Evolutionary conservation across 2,113 vertebrate genomes (phyloP).

Genomic region (Onychorhynchus coronatus): DNA sequence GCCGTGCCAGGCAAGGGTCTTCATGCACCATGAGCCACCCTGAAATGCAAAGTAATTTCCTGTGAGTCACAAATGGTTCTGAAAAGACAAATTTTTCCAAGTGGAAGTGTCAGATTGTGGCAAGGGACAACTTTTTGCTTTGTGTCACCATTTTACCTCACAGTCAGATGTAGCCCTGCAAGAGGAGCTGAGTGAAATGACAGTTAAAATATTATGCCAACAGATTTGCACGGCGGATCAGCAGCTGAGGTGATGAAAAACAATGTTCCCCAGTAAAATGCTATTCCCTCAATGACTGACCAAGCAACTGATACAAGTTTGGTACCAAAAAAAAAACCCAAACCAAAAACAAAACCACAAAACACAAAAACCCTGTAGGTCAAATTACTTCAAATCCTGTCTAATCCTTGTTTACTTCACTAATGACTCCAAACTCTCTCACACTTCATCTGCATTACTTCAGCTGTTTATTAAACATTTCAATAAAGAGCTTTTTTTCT

Average conservation of each 20-base stretch:
- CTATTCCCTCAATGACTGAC: background rate
- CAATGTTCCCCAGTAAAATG: background rate
- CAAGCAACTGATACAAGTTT: background rate
- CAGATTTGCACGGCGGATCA: accelerated
- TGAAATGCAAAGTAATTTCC: background rate
- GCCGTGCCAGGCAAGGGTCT: background rate
- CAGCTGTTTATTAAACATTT: background rate
- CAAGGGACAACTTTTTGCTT: background rate
- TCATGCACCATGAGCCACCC: background rate
- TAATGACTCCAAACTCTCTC: background rate
- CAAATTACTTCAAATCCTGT: background rate
- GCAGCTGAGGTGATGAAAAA: background rate
- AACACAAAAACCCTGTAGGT: background rate
- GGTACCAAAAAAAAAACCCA: background rate
- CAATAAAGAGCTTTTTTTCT: background rate
- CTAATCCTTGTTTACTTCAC: background rate
- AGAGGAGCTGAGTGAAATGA: background rate
- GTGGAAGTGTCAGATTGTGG: background rate
- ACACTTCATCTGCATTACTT: background rate
- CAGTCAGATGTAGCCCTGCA: background rate
- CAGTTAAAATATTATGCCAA: background rate
- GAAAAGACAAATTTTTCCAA: background rate
- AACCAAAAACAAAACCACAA: background rate
- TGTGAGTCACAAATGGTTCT: background rate
- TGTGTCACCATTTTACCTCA: background rate